These are phyloP conservation scores for Rhynchotus rufescens DNA, from an alignment of 2,797 vertebrate genomes.

Conservation along the genomic window DNA sequence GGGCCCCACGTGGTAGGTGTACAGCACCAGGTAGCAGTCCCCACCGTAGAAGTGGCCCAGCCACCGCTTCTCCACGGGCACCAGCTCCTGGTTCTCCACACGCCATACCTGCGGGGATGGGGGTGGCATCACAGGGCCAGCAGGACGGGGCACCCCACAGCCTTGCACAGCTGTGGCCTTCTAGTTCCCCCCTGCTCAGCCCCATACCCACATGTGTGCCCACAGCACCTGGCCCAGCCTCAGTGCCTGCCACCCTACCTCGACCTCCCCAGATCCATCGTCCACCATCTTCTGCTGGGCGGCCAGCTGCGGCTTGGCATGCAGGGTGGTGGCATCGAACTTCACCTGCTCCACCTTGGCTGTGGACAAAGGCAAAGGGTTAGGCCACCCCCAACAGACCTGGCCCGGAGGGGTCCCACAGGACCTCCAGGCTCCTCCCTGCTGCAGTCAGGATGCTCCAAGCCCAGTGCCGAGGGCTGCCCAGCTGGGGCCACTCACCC, in stretches of 20 bases:
- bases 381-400: neutral
- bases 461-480: neutral
- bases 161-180: no score
- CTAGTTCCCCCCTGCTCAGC: fast-evolving
- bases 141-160: neutral
- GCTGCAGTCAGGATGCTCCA: fast-evolving
- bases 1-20: conserved; percentile 83
- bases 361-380: conserved; percentile 13
- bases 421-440: neutral
- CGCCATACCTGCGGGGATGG: conserved; percentile 83
- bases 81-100: conserved; percentile 83
- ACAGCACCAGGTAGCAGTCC: conserved; percentile 90
- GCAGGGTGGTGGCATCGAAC: conserved; percentile 85
- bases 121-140: fast-evolving
- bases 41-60: conserved; percentile 89
- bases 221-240: fast-evolving
- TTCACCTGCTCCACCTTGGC: conserved; percentile 91
- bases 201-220: neutral
- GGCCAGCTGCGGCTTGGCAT: conserved; percentile 84
- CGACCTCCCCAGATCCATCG: conserved; percentile 85
- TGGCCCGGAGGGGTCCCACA: fast-evolving
- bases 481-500: conserved; percentile 74
- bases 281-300: conserved; percentile 92
- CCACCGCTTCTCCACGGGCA: conserved; percentile 84
- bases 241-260: conserved; percentile 70